A percentile compares a stretch with the other conserved stretches of the same genome.
Conservation (phyloP, 2,113 vertebrate species). For the Ophthalmolycus amberensis region DNA sequence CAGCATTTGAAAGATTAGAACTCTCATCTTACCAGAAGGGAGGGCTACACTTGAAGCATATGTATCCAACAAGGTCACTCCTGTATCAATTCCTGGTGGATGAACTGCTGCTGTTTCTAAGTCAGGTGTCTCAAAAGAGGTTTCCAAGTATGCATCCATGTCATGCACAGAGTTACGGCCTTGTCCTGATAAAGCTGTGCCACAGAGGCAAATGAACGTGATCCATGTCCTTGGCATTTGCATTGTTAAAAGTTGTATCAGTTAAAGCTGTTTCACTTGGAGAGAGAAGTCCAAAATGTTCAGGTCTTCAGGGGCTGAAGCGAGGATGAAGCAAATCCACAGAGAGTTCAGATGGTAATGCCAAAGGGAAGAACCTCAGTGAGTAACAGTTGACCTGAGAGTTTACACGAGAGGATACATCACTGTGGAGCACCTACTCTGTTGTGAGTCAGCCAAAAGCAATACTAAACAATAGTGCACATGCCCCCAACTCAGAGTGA, state of each 20-base stretch:
- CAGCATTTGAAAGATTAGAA: not conserved
- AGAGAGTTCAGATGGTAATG: not conserved
- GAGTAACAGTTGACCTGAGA: not conserved
- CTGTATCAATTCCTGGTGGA: not conserved
- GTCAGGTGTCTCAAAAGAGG: constrained; percentile 4
- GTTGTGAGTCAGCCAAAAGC: constrained; percentile 4
- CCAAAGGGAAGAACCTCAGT: not conserved
- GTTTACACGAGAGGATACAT: not conserved
- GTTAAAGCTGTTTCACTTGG: not conserved
- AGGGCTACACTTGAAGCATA: not conserved
- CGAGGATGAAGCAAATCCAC: constrained; percentile 24
- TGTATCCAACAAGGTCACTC: not conserved
- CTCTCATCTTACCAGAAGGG: constrained; percentile 48
- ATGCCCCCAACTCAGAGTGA: constrained; percentile 12
- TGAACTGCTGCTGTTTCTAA: constrained; percentile 4
- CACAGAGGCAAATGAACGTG: constrained; percentile 42
- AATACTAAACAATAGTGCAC: not conserved
- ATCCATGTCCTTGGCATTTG: constrained; percentile 35
- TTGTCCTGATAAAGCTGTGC: constrained; percentile 30
- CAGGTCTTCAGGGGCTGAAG: not conserved
- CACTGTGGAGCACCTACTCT: constrained; percentile 10
- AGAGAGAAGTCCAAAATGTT: constrained; percentile 2
- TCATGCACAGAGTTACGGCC: not conserved
- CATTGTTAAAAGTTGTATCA: constrained; percentile 31
- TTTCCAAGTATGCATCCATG: not conserved